Evolutionary conservation across 2,113 vertebrate genomes (phyloP).

Genomic region (Zosterops hypoxanthus): DNA sequence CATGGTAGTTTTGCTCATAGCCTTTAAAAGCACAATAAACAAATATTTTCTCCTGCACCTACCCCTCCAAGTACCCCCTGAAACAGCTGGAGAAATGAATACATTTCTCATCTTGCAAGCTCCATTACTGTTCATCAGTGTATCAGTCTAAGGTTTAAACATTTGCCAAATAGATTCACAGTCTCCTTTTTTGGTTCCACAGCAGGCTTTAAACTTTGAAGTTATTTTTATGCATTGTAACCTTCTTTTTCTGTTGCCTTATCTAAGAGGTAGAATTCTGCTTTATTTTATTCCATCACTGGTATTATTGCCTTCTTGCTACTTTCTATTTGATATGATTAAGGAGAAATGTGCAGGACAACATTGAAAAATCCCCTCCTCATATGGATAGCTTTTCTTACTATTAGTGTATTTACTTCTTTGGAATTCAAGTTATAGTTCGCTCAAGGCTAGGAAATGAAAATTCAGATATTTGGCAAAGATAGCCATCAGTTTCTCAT

Average conservation of each 20-base stretch:
- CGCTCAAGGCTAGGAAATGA: not conserved
- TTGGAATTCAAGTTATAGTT: not conserved
- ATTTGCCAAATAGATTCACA: not conserved
- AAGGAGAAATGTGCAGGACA: not conserved
- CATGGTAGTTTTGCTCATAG: not conserved
- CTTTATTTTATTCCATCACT: not conserved
- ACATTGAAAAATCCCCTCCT: rapidly evolving
- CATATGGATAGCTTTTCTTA: not conserved
- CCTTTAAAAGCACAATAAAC: not conserved
- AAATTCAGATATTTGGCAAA: not conserved
- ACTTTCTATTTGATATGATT: not conserved
- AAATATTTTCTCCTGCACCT: not conserved
- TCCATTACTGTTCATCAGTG: not conserved
- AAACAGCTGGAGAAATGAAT: not conserved
- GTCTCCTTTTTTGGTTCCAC: not conserved
- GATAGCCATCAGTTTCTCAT: not conserved
- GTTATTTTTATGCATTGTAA: not conserved
- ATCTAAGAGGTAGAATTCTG: not conserved
- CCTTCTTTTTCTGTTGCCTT: not conserved
- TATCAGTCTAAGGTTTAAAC: not conserved
- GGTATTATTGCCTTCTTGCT: not conserved
- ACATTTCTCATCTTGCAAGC: not conserved
- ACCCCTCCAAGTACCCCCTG: not conserved
- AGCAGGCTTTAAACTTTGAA: not conserved
- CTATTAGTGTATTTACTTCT: not conserved